phyloP scores from a whole-genome alignment of 2,113 vertebrate species.

The Trachemys scripta region DNA sequence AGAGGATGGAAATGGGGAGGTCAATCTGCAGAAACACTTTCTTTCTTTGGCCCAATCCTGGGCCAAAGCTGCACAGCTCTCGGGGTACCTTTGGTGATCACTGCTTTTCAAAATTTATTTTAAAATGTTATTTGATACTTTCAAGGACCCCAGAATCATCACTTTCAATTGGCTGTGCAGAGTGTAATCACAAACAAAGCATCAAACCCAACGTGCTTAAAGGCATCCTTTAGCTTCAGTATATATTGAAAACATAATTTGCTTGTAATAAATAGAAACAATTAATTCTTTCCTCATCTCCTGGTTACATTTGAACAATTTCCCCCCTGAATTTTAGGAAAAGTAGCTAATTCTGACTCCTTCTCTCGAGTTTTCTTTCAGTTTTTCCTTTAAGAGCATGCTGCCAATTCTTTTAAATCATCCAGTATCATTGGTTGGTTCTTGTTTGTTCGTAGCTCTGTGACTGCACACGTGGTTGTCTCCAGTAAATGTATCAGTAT shows the following conservation, averaged over 20 bases:
- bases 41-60: not conserved
- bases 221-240: not conserved
- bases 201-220: not conserved
- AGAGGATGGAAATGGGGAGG: not conserved
- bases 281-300: accelerated
- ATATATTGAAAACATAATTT: accelerated
- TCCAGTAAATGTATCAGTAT: not conserved
- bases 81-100: not conserved
- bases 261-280: accelerated
- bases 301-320: accelerated
- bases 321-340: not conserved
- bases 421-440: not conserved
- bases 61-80: not conserved
- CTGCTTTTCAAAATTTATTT: not conserved
- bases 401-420: accelerated
- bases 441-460: not conserved
- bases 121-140: not conserved
- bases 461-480: not conserved
- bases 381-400: not conserved
- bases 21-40: not conserved
- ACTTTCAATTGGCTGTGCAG: not conserved
- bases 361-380: accelerated
- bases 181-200: not conserved
- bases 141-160: not conserved
- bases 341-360: accelerated